phyloP scores from a whole-genome alignment of 2,113 vertebrate species.

The Hippocampus abdominalis region DNA sequence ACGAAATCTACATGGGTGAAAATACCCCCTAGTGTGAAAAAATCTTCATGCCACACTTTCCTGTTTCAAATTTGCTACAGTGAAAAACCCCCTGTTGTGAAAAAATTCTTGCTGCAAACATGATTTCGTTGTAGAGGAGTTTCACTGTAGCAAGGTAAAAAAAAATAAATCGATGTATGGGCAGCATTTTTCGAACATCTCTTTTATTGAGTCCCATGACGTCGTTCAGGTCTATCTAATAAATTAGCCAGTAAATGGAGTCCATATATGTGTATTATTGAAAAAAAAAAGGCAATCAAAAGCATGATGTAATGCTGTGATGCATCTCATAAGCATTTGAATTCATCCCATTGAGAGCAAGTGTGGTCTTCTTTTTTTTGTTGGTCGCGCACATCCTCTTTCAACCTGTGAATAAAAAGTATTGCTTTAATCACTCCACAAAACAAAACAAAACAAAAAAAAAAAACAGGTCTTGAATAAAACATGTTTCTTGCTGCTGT shows the following conservation, averaged over 20 bases:
- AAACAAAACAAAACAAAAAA: background rate
- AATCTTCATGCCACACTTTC: no score
- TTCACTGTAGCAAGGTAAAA: background rate
- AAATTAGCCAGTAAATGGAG: slow-evolving; percentile 1
- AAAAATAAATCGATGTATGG: background rate
- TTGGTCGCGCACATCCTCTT: slow-evolving; percentile 10
- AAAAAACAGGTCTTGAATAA: slow-evolving; percentile 40
- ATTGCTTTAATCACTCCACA: background rate
- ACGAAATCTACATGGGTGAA: no score
- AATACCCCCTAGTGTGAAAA: no score
- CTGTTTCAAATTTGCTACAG: no score
- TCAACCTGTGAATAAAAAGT: slow-evolving; percentile 7
- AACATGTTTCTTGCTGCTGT: slow-evolving; percentile 26
- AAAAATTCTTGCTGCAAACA: no score
- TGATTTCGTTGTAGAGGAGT: no score
- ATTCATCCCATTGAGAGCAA: background rate
- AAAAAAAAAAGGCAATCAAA: background rate
- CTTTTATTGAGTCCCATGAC: background rate
- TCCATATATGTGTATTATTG: background rate
- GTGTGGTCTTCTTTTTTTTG: background rate
- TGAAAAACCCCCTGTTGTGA: no score
- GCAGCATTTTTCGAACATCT: background rate
- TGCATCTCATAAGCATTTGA: background rate
- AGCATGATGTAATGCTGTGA: background rate
- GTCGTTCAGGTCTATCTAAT: background rate